Evolutionary conservation across 2,797 vertebrate species (phyloP).

Genomic region (Bryconaethiops microstoma): DNA sequence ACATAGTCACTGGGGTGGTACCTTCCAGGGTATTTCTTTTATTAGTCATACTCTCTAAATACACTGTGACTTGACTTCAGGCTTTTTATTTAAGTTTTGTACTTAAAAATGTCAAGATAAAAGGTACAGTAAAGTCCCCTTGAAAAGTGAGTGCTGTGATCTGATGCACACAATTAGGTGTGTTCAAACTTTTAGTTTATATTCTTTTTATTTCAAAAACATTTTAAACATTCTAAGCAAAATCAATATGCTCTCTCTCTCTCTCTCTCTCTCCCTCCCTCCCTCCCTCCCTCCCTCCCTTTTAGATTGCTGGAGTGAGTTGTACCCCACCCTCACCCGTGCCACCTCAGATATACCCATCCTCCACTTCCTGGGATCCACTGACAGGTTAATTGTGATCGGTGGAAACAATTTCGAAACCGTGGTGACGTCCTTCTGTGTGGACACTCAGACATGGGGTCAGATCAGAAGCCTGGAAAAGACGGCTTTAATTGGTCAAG

Average conservation of each 20-base stretch:
- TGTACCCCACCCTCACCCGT: constrained; percentile 79
- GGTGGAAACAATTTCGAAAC: constrained; percentile 77
- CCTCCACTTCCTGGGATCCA: constrained; percentile 79
- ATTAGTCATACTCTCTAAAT: no score
- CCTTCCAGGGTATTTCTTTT: no score
- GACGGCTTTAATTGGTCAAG: constrained; percentile 76
- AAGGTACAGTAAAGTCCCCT: no score
- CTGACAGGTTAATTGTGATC: constrained; percentile 76
- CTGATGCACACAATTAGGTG: no score
- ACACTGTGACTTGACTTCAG: no score
- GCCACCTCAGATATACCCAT: constrained; percentile 73
- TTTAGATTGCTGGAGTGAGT: constrained; percentile 79
- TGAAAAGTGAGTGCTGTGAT: no score
- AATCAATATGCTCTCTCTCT: neutral
- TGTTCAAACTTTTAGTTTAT: no score
- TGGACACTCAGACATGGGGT: constrained; percentile 72
- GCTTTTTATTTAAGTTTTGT: no score
- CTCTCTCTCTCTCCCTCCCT: neutral
- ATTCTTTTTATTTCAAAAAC: no score
- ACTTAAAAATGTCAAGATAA: no score
- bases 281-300: neutral
- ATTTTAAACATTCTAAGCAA: no score
- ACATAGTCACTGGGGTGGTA: no score
- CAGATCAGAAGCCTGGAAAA: constrained; percentile 65
- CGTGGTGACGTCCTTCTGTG: constrained; percentile 75